Evolutionary conservation across 2,797 vertebrate species (phyloP), one percentile per base, ranked within the genome.

Genomic region (Sebastes diaconus): DNA sequence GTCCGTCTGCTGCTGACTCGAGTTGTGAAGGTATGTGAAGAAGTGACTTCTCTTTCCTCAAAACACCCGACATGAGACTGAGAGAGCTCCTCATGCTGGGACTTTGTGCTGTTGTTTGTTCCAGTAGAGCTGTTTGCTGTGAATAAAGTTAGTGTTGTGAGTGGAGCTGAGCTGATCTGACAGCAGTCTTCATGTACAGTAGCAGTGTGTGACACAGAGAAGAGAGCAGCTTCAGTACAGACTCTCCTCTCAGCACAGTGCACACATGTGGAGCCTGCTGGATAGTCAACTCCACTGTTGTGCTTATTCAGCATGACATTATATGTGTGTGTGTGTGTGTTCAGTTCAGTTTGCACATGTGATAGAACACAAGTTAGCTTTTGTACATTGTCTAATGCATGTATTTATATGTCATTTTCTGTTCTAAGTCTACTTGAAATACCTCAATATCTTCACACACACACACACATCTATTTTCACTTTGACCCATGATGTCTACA

Each of bases 21-120:
- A 71, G 75, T 77, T 79, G 0, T 83, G 68, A 29, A 86, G 85
- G 83, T 80, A 79, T 69, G 81, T 90, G 81, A 79, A 87, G 87
- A 79, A 85, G 87, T 81, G 69, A 83, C 76, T 83, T 42, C 64
- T 29, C 68, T 9, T 46, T 52, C 25, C 64, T 74, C 16, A 46
- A 63, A 68, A 73, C 81, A 87, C n/a, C 75, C 79, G 80, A 32
- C 30, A 9, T 6, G 42, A 29, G 42, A 25, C 72, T 46, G 73
- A 68, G 50, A 59, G 25, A 24, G 6, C 70, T 36, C 29, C 16
- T 72, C 22, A 2, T 50, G 30, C 50, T 25, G 55, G 8, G 46
- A 39, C 36, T 61, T n/a, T 29, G 10, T 30, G 57, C n/a, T 13
- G 42, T 3, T 46, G 18, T 8, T 27, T 52, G 57, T 13, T 36